Evolutionary conservation across 2,888 invertebrate genomes (phyloP).

Genomic region (Adineta ricciae): DNA sequence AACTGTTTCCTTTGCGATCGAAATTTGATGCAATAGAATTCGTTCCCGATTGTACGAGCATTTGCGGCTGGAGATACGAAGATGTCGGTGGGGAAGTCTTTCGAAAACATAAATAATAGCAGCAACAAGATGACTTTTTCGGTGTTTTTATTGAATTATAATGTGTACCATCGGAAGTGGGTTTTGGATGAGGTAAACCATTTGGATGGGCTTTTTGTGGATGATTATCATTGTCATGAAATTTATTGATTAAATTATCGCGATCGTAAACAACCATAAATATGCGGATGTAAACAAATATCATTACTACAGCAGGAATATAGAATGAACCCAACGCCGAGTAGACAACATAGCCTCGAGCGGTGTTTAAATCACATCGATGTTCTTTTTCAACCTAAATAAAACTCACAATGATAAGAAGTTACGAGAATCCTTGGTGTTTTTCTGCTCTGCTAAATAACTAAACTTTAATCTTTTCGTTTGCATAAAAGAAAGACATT

Average conservation of each 20-base stretch:
- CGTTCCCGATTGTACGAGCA: not conserved
- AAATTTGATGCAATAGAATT: not conserved
- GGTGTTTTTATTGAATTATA: not conserved
- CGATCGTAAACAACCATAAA: constrained; percentile 39
- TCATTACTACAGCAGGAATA: constrained; percentile 43
- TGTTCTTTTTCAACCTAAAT: not conserved
- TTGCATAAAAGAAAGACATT: not conserved
- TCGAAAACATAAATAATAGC: not conserved
- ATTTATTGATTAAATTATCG: constrained; percentile 19
- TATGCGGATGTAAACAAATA: constrained; percentile 43
- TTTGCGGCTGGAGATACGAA: not conserved
- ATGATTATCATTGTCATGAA: not conserved
- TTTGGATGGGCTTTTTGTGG: not conserved
- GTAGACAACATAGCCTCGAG: constrained; percentile 42
- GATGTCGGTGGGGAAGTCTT: too few species aligned
- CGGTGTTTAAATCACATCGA: constrained; percentile 38
- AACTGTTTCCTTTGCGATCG: not conserved
- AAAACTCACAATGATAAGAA: not conserved
- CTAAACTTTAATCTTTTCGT: too few species aligned
- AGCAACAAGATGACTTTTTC: too few species aligned
- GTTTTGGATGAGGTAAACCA: not conserved
- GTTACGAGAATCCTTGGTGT: not conserved
- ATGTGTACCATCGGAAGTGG: not conserved
- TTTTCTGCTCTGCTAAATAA: not conserved
- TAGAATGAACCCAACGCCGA: constrained; percentile 44